Percentiles rank a stretch among this genome's conserved stretches.
These are phyloP conservation scores for Vanessa cardui DNA, from an alignment of 2,888 invertebrate genomes.

Conservation along the genomic window DNA sequence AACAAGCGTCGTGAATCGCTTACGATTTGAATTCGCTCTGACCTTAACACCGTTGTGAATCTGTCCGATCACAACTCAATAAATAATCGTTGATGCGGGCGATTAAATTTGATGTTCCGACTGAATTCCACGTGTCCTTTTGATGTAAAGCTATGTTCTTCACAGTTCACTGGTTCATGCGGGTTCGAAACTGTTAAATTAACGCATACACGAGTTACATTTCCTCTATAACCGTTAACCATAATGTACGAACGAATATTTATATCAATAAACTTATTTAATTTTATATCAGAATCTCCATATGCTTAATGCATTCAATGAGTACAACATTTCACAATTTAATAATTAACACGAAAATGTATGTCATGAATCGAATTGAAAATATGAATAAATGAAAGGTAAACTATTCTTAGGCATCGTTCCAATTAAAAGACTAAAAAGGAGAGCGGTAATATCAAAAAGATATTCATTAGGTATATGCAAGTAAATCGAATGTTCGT, in stretches of 20 bases:
- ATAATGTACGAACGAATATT: background rate
- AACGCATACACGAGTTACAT: background rate
- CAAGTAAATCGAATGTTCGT: background rate
- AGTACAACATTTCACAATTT: background rate
- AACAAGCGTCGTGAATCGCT: slow-evolving; percentile 53
- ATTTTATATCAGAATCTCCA: no score
- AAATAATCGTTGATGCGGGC: slow-evolving; percentile 68
- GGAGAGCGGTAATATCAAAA: slow-evolving; percentile 13
- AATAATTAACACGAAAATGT: background rate
- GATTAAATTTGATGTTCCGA: slow-evolving; percentile 51
- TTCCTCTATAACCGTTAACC: background rate
- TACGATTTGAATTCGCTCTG: slow-evolving; percentile 52
- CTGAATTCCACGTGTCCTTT: slow-evolving; percentile 30
- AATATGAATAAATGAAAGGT: slow-evolving; percentile 3
- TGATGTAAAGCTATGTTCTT: slow-evolving; percentile 17
- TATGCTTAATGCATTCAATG: background rate
- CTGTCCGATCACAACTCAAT: slow-evolving; percentile 57
- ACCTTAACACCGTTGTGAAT: slow-evolving; percentile 74
- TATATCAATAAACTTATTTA: no score
- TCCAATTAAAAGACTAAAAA: background rate
- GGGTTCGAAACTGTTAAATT: slow-evolving; percentile 12
- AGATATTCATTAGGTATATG: slow-evolving; percentile 3
- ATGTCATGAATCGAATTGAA: background rate
- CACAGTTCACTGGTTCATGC: slow-evolving; percentile 13
- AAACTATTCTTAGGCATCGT: slow-evolving; percentile 4